phyloP scores from a whole-genome alignment of 1,140 invertebrate genomes.

The Drosophila willistoni region DNA sequence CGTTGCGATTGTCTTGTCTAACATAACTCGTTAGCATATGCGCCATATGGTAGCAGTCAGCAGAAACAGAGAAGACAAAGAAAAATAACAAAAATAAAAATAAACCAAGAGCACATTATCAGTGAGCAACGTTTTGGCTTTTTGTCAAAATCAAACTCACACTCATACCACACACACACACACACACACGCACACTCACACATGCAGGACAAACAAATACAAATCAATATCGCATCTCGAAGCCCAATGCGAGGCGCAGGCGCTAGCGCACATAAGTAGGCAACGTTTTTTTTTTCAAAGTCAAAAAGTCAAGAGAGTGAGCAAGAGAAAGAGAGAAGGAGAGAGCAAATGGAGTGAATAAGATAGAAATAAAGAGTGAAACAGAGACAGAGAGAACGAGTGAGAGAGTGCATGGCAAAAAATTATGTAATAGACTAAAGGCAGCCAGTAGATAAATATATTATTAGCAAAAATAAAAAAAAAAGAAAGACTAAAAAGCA shows the following conservation, averaged over 20 bases:
- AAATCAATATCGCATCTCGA: constrained; percentile 46
- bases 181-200: not conserved
- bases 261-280: constrained; percentile 65
- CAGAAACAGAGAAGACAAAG: not conserved
- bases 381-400: constrained; percentile 12
- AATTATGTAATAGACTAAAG: constrained; percentile 75
- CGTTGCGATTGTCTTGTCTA: constrained; percentile 3
- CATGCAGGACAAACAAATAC: constrained; percentile 13
- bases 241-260: constrained; percentile 45
- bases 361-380: constrained; percentile 2
- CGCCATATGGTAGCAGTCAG: constrained; percentile 44
- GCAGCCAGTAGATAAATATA: constrained; percentile 68
- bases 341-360: constrained; percentile 3
- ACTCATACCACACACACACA: constrained; percentile 11
- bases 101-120: constrained; percentile 37
- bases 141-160: constrained; percentile 19
- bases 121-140: constrained; percentile 24
- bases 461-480: constrained; percentile 56
- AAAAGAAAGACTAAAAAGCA: constrained; percentile 32
- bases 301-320: constrained; percentile 74
- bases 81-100: constrained; percentile 27
- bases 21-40: constrained; percentile 59
- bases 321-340: constrained; percentile 24
- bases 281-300: constrained; percentile 69
- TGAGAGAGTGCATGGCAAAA: constrained; percentile 33